Percentiles rank a stretch among this genome's conserved stretches.
These are phyloP conservation scores for Choloepus hoffmanni DNA, from an alignment of 2,113 vertebrate species.

Conservation along the genomic window DNA sequence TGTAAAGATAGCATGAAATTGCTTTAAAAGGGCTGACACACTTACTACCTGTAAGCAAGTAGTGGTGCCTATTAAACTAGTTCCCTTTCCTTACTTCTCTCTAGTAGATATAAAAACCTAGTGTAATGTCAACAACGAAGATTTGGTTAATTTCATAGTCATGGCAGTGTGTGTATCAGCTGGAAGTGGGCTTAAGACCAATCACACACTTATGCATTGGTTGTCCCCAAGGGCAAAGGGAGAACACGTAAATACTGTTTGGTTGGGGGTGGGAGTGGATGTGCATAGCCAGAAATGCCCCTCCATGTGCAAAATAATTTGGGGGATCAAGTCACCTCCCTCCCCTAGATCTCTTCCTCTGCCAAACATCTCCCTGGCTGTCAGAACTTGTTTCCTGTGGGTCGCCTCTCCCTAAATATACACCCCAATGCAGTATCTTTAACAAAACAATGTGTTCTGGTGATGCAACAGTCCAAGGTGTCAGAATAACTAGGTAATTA, in stretches of 20 bases:
- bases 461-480: conserved; percentile 83
- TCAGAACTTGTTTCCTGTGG: conserved; percentile 53
- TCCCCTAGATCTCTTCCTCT: neutral
- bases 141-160: neutral
- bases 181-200: neutral
- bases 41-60: neutral
- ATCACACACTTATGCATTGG: neutral
- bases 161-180: neutral
- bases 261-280: neutral
- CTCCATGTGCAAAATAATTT: neutral
- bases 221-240: neutral
- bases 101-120: neutral
- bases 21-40: neutral
- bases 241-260: neutral
- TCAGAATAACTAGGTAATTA: conserved; percentile 86
- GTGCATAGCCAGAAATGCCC: neutral
- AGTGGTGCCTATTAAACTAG: neutral
- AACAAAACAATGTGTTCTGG: conserved; percentile 77
- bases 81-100: neutral
- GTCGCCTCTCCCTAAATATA: conserved; percentile 66
- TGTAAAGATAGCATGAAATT: neutral
- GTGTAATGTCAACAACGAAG: neutral
- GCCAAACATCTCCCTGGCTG: neutral
- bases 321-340: neutral
- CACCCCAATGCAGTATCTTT: conserved; percentile 71